Evolutionary conservation across 2,888 invertebrate species (phyloP), one percentile per base, ranked within the genome.

Genomic region (Trichogramma evanescens): DNA sequence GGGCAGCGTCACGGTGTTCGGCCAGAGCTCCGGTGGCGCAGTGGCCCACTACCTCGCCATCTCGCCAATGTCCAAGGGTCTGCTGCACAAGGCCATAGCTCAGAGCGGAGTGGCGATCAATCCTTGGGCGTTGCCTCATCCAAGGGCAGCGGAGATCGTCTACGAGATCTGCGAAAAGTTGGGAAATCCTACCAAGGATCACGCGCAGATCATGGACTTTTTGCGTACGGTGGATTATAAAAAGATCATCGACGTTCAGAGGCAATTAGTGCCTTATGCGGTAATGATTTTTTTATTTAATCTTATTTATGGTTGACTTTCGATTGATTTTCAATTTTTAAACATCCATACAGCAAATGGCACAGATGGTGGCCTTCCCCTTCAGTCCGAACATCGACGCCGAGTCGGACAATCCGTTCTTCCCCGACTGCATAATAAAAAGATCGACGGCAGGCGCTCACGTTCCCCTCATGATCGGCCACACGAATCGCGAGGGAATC

Each of bases 61-160:
- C 48, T 75, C 75, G 7, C 71, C 71, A 4, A 71, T 75, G 69
- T 70, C 74, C 1, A 68, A 69, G 63, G 75, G 75, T 50, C 66
- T 76, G 49, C 75, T 72, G 54, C 74, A 76, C 56, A 76, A 74
- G 57, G 73, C 69, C 1, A 76, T 76, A 54, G 5, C 61, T 0
- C 75, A 75, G 62, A 76, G 76, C 59, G 74, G 74, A 5, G 67
- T 64, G 0, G 62, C 59, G 0, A 6, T 61, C 1, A 73, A 71
- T 66, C 66, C 70, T 0, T 74, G 72, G 73, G 66, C 70, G 4
- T 71, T 68, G 68, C 63, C 68, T 4, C 7, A 54, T 7, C 43
- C 13, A 9, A 42, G 51, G 46, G 10, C 56, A n/a, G 40, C 51
- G 3, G n/a, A 53, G 5, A 43, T 54, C 3, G 71, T 74, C 4